Percentiles rank a stretch among this genome's conserved stretches.
phyloP scores from a whole-genome alignment of 2,797 vertebrate genomes.

The Neomorphus geoffroyi region DNA sequence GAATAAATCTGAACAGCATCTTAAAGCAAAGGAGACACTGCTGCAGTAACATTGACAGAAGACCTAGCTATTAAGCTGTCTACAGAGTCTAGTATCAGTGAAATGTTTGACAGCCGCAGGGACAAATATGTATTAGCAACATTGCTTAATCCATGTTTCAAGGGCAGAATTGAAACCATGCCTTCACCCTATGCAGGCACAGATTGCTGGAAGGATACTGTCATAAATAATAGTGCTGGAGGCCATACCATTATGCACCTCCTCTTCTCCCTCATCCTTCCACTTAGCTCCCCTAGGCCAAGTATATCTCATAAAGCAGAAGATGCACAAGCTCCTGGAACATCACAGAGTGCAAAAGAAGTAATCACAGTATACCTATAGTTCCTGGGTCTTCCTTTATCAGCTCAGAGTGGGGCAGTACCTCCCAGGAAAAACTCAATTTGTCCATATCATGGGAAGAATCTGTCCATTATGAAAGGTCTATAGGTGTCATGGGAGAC shows the following conservation, averaged over 20 bases:
- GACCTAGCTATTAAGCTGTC: constrained; percentile 81
- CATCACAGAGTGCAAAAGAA: constrained; percentile 55
- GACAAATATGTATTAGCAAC: constrained; percentile 77
- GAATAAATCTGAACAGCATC: constrained; percentile 73
- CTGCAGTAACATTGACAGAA: constrained; percentile 76
- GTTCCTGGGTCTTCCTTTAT: constrained; percentile 51
- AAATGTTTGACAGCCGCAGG: constrained; percentile 79
- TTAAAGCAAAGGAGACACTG: constrained; percentile 73
- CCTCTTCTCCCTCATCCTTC: constrained; percentile 65
- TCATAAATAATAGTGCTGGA: constrained; percentile 72
- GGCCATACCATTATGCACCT: constrained; percentile 55
- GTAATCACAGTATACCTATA: constrained; percentile 45
- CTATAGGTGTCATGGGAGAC: constrained; percentile 53
- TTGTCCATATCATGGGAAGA: constrained; percentile 43
- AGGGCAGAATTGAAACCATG: constrained; percentile 78
- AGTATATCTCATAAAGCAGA: constrained; percentile 68
- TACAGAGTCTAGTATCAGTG: constrained; percentile 76
- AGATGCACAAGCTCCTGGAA: constrained; percentile 64
- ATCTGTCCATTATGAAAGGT: constrained; percentile 59
- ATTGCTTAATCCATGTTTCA: constrained; percentile 79
- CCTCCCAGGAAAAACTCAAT: constrained; percentile 65
- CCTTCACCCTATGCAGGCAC: constrained; percentile 64
- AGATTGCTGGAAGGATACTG: constrained; percentile 71
- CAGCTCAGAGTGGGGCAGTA: constrained; percentile 50
- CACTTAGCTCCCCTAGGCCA: constrained; percentile 62